Evolutionary conservation across 2,113 vertebrate genomes (phyloP).

Genomic region (Dipodomys merriami): DNA sequence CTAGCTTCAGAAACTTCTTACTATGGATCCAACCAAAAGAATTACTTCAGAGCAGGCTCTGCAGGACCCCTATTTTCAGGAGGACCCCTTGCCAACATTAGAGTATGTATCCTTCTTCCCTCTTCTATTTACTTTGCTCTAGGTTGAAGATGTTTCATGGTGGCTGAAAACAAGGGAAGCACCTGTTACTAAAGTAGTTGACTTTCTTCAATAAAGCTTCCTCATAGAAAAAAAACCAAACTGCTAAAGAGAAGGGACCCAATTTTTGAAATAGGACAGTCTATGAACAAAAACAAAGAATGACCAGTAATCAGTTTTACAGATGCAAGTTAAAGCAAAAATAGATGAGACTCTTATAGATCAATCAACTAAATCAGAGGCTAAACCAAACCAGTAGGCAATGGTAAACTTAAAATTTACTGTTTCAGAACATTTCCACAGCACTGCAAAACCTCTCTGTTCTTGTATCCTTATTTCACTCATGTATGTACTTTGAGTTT

Average conservation of each 20-base stretch:
- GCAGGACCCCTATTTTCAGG: conserved; percentile 97
- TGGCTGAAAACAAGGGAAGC: conserved; percentile 29
- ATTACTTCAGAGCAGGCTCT: conserved; percentile 98
- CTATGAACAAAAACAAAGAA: neutral
- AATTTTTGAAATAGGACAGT: conserved; percentile 10
- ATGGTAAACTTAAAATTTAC: neutral
- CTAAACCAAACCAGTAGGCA: neutral
- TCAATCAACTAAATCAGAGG: neutral
- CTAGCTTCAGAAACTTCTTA: conserved; percentile 98
- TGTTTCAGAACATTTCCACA: neutral
- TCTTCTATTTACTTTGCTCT: conserved; percentile 10
- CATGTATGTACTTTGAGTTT: neutral
- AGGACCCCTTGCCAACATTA: conserved; percentile 96
- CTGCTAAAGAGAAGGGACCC: neutral
- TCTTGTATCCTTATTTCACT: neutral
- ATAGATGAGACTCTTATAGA: neutral
- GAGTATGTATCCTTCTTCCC: conserved; percentile 88
- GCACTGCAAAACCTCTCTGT: neutral
- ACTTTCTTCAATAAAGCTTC: neutral
- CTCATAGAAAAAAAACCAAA: neutral
- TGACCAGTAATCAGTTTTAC: neutral
- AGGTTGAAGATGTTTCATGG: neutral
- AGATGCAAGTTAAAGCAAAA: conserved; percentile 3
- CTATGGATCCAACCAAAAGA: conserved; percentile 99
- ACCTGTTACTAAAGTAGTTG: neutral